A percentile compares a stretch with the other conserved stretches of the same genome.
Evolutionary conservation across 2,888 invertebrate species (phyloP).

Genomic region (Cotesia congregata): DNA sequence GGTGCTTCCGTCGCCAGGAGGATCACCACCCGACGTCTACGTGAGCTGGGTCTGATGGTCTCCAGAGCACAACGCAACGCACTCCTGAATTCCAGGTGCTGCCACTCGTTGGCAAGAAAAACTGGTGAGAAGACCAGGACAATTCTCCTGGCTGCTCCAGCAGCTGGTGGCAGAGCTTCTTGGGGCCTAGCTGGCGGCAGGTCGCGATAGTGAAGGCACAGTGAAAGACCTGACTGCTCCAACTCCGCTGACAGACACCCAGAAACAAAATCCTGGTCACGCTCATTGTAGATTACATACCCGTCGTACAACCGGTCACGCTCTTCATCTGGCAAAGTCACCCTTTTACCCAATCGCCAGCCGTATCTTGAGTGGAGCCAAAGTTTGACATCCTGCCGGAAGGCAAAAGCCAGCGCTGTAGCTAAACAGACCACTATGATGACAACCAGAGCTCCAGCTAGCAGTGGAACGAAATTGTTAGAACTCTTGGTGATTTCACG

Average conservation of each 20-base stretch:
- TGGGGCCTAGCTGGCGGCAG: slow-evolving; percentile 66
- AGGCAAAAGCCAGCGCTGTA: slow-evolving; percentile 80
- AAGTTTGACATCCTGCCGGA: slow-evolving; percentile 82
- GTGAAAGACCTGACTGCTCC: slow-evolving; percentile 79
- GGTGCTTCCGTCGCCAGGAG: slow-evolving; percentile 78
- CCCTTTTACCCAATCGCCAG: slow-evolving; percentile 74
- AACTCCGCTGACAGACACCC: slow-evolving; percentile 80
- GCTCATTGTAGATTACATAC: slow-evolving; percentile 87
- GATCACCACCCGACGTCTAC: slow-evolving; percentile 64
- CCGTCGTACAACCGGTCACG: slow-evolving; percentile 81
- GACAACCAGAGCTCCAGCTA: slow-evolving; percentile 80
- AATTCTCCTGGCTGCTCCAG: slow-evolving; percentile 82
- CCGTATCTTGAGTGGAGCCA: slow-evolving; percentile 87
- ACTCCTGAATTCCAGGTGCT: slow-evolving; percentile 83
- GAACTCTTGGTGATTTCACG: slow-evolving; percentile 77
- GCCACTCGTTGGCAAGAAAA: slow-evolving; percentile 88
- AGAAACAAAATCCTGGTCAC: slow-evolving; percentile 82
- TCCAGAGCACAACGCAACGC: slow-evolving; percentile 85
- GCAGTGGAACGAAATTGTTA: slow-evolving; percentile 81
- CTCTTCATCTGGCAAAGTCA: slow-evolving; percentile 71
- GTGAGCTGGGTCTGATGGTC: slow-evolving; percentile 69
- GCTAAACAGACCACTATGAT: slow-evolving; percentile 79
- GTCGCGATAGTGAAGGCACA: slow-evolving; percentile 75
- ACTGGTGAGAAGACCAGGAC: slow-evolving; percentile 85
- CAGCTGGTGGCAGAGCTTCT: slow-evolving; percentile 74